Conservation (phyloP, 1,140 invertebrate species). For the Bicyclus anynana region DNA sequence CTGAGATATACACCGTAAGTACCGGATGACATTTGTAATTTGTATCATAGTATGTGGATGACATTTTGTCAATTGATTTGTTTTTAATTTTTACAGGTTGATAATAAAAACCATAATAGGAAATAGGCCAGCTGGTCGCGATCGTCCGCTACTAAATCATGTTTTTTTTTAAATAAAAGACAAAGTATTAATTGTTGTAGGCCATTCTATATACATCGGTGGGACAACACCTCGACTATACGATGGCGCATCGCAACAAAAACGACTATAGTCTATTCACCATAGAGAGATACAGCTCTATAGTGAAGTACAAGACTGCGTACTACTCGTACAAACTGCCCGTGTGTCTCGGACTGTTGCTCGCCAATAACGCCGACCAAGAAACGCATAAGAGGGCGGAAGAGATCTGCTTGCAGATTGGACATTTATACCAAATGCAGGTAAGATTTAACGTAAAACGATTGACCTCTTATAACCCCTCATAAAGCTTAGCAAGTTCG, state of each 20-base stretch:
- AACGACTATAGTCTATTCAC: conserved; percentile 83
- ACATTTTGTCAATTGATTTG: too few species aligned
- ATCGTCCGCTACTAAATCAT: too few species aligned
- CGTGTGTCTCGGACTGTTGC: conserved; percentile 86
- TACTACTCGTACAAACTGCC: conserved; percentile 94
- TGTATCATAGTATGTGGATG: too few species aligned
- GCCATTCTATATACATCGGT: conserved; percentile 82
- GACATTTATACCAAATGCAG: conserved; percentile 94
- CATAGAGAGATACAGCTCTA: conserved; percentile 87
- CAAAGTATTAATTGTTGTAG: conserved; percentile 28
- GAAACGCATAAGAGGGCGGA: conserved; percentile 84
- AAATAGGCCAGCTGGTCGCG: too few species aligned
- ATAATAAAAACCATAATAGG: too few species aligned
- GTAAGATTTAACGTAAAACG: conserved; percentile 58
- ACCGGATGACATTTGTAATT: too few species aligned
- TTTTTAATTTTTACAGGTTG: too few species aligned
- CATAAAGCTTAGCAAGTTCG: too few species aligned
- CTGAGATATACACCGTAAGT: too few species aligned
- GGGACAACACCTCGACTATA: conserved; percentile 84
- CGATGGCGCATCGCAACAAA: conserved; percentile 77
- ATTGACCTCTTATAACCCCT: too few species aligned
- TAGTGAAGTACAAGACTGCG: conserved; percentile 94
- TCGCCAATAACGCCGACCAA: conserved; percentile 84
- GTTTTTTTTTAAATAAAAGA: too few species aligned
- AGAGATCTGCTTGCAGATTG: conserved; percentile 89